Evolutionary conservation across 2,113 vertebrate genomes (phyloP).

Genomic region (Macquaria ambigua): DNA sequence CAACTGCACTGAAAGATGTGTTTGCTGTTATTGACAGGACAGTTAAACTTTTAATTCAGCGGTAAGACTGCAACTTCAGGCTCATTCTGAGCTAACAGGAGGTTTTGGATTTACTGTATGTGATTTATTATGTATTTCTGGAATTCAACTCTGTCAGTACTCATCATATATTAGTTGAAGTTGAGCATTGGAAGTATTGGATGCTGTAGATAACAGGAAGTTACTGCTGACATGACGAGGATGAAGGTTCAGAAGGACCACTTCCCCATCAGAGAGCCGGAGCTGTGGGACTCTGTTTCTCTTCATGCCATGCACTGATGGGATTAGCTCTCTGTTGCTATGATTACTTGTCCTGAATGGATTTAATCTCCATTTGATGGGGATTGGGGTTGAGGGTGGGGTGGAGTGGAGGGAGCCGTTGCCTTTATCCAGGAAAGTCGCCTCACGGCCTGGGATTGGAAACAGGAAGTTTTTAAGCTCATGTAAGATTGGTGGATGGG

Average conservation of each 20-base stretch:
- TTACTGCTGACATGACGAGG: not conserved
- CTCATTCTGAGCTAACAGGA: not conserved
- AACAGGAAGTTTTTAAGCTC: slow-evolving; percentile 50
- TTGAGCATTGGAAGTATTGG: not conserved
- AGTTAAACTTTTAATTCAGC: no score
- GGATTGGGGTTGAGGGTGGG: slow-evolving; percentile 29
- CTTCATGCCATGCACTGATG: slow-evolving; percentile 40
- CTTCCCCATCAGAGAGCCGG: slow-evolving; percentile 9
- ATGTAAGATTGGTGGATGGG: not conserved
- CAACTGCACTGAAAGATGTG: no score
- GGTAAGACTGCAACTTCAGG: no score
- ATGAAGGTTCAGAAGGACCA: slow-evolving; percentile 11
- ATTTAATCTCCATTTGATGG: slow-evolving; percentile 67
- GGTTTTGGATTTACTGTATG: not conserved
- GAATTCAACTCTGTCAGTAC: not conserved
- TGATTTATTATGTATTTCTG: not conserved
- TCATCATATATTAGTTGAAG: not conserved
- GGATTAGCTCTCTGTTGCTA: slow-evolving; percentile 68
- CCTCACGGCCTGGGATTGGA: slow-evolving; percentile 33
- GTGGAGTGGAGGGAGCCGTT: not conserved
- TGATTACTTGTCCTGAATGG: slow-evolving; percentile 64
- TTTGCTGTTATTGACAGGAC: no score
- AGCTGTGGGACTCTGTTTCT: slow-evolving; percentile 34
- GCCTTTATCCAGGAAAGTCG: slow-evolving; percentile 25
- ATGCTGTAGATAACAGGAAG: not conserved